Evolutionary conservation across 2,113 vertebrate genomes (phyloP), one percentile per base, ranked within the genome.

Genomic region (Mirounga angustirostris): DNA sequence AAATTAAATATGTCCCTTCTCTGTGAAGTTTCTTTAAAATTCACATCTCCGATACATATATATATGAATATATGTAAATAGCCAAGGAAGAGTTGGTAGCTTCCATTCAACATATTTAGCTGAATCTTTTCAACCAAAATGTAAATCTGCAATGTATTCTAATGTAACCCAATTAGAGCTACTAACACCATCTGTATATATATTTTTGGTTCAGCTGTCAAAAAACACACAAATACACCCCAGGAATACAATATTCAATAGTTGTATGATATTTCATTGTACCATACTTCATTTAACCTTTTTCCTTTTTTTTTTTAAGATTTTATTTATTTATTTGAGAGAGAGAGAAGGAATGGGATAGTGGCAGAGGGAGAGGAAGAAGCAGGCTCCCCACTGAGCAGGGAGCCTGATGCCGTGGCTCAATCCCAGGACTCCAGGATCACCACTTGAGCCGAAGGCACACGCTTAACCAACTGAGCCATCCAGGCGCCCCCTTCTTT

Each of bases 101-200:
- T 94, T 91, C 90, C 80, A 95, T 73, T 96, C 79, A 93, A 94
- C 88, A 78, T 88, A 96, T 71, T 87, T 89, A 96, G 83, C 40
- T 91, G 82, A 46, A 78, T 94, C 81, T 89, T 95, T 95, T 93
- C 71, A 89, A 96, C 78, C 59, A 96, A 97, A 96, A 97, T 91
- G 84, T 83, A 97, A 94, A 92, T 80, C 13, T 94, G 91, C 46
- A 97, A 54, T 76, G 58, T 82, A 97, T 96, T 96, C 87, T 96
- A 96, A 94, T 91, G 61, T 81, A 96, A 92, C 54, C 67, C 96
- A 96, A 87, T 97, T 95, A 96, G 65, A 97, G 92, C 28, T 89
- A 95, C 91, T 83, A 96, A 95, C 33, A 89, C 89, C 94, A 96
- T 94, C 93, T 98, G 95, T 83, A 96, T 95, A 91, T 88, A 84